Conservation (phyloP, 2,797 vertebrate species). For the Pelodytes ibericus region DNA sequence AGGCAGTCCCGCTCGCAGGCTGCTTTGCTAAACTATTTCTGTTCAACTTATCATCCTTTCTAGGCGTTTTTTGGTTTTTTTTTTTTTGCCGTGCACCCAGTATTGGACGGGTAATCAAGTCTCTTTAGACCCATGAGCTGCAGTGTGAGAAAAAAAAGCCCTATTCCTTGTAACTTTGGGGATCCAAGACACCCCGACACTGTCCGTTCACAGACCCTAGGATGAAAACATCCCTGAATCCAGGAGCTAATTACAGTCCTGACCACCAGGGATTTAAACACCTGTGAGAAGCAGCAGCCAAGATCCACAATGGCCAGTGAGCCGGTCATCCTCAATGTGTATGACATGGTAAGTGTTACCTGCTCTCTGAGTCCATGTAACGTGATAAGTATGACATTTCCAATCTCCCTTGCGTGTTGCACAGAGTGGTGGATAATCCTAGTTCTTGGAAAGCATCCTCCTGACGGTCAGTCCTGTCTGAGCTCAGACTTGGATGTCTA, state of each 20-base stretch:
- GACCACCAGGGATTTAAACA: conserved; percentile 63
- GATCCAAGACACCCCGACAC: conserved; percentile 1
- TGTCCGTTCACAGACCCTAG: conserved; percentile 47
- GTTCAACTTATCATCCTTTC: neutral
- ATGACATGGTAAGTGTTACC: conserved; percentile 88
- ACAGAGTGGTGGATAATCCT: neutral
- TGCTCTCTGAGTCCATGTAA: neutral
- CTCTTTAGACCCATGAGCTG: conserved; percentile 29
- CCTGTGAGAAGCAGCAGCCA: conserved; percentile 65
- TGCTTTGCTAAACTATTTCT: neutral
- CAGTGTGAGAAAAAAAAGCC: conserved; percentile 56
- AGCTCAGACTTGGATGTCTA: neutral
- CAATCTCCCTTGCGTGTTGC: neutral
- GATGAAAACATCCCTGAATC: conserved; percentile 56
- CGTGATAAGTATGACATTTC: neutral
- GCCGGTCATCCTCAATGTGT: conserved; percentile 94
- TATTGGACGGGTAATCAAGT: conserved; percentile 2
- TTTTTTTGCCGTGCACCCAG: neutral
- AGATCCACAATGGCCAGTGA: conserved; percentile 88
- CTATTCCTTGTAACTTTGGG: conserved; percentile 37
- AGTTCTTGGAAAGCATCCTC: conserved; percentile 19
- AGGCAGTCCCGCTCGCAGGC: conserved; percentile 40
- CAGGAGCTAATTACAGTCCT: conserved; percentile 57
- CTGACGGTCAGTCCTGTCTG: neutral
- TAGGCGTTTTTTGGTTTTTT: neutral